These are phyloP conservation scores for Austrolebias charrua DNA, from an alignment of 2,797 vertebrate species.

Conservation along the genomic window DNA sequence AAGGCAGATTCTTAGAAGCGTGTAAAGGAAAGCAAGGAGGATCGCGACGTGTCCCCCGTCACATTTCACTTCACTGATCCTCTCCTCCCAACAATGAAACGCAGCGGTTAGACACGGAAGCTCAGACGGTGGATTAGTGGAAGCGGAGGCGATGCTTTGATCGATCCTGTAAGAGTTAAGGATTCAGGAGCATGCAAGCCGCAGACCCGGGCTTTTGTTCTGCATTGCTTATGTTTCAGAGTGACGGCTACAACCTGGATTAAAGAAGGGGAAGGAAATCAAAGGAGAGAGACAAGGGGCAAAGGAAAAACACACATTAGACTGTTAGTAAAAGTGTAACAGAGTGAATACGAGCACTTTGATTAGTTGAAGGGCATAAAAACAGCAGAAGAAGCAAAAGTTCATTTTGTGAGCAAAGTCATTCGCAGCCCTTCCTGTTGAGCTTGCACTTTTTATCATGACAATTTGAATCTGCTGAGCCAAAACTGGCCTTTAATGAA, in stretches of 20 bases:
- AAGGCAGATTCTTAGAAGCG: conserved; percentile 55
- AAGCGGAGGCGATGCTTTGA: conserved; percentile 77
- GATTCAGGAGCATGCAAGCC: conserved; percentile 91
- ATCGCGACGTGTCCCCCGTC: not conserved
- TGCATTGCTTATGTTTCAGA: conserved; percentile 77
- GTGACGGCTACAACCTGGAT: conserved; percentile 91
- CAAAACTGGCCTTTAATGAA: conserved; percentile 5
- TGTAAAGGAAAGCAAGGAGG: conserved; percentile 19
- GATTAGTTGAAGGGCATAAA: conserved; percentile 32
- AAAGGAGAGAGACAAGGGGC: conserved; percentile 32
- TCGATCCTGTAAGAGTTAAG: conserved; percentile 83
- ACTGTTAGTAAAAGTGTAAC: conserved; percentile 57
- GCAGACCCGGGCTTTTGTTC: conserved; percentile 84
- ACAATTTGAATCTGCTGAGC: not conserved
- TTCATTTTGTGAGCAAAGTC: not conserved
- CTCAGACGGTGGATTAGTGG: conserved; percentile 79
- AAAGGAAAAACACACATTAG: conserved; percentile 64
- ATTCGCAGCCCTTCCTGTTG: not conserved
- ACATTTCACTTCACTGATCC: conserved; percentile 41
- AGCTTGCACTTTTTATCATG: not conserved
- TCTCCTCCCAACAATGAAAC: conserved; percentile 50
- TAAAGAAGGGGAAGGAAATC: conserved; percentile 54
- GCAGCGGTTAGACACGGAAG: conserved; percentile 78
- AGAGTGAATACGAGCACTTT: conserved; percentile 39
- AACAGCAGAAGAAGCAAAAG: not conserved